Conservation (phyloP, 2,888 invertebrate genomes). For the Orchestes rusci region DNA sequence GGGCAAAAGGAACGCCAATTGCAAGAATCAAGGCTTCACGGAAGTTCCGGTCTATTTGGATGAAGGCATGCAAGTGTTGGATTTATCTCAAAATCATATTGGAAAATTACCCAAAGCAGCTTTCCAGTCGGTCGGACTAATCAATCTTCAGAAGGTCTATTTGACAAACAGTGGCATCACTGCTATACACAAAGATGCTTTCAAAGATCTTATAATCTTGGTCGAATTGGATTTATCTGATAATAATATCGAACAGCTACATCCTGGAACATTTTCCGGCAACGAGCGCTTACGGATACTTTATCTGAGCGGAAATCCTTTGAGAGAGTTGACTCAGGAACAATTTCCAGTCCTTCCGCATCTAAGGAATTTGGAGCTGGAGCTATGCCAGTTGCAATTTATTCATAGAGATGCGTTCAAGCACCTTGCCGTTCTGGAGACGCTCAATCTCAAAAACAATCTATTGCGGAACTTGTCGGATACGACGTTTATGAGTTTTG, state of each 20-base stretch:
- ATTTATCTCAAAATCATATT: slow-evolving; percentile 75
- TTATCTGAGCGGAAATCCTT: slow-evolving; percentile 74
- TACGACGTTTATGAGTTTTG: slow-evolving; percentile 61
- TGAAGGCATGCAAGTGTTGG: slow-evolving; percentile 77
- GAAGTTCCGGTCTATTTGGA: slow-evolving; percentile 66
- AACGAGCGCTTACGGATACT: slow-evolving; percentile 75
- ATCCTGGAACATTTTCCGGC: slow-evolving; percentile 74
- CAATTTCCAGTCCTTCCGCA: slow-evolving; percentile 80
- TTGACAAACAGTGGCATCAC: slow-evolving; percentile 68
- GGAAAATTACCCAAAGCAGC: slow-evolving; percentile 68
- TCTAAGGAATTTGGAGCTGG: slow-evolving; percentile 71
- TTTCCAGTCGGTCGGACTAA: slow-evolving; percentile 68
- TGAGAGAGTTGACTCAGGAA: slow-evolving; percentile 62
- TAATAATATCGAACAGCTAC: slow-evolving; percentile 67
- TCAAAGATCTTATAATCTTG: slow-evolving; percentile 75
- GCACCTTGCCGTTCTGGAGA: slow-evolving; percentile 64
- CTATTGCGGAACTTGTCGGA: slow-evolving; percentile 63
- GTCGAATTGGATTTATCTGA: slow-evolving; percentile 82
- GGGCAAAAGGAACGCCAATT: slow-evolving; percentile 84
- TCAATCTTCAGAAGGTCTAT: slow-evolving; percentile 79
- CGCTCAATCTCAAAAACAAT: slow-evolving; percentile 76
- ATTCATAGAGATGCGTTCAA: slow-evolving; percentile 73
- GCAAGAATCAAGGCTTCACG: slow-evolving; percentile 72
- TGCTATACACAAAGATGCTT: slow-evolving; percentile 76
- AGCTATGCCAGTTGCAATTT: slow-evolving; percentile 67